Evolutionary conservation across 2,113 vertebrate species (phyloP).

Genomic region (Argyrosomus japonicus): DNA sequence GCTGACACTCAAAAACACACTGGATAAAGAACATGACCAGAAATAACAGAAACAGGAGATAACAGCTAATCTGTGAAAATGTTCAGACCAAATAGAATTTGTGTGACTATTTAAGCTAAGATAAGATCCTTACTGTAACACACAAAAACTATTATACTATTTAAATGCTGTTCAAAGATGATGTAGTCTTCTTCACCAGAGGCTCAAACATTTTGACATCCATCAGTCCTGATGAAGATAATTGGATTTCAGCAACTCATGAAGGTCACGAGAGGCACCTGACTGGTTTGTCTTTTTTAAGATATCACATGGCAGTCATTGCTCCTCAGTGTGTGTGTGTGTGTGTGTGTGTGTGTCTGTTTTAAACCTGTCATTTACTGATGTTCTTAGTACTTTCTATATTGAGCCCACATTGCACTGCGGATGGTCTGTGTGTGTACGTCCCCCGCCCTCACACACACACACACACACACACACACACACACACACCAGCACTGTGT

Average conservation of each 20-base stretch:
- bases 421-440: not conserved
- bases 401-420: not conserved
- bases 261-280: constrained; percentile 21
- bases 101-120: too few relatives aligned
- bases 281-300: not conserved
- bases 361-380: constrained; percentile 18
- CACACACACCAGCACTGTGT: not conserved
- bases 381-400: not conserved
- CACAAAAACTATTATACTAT: not conserved
- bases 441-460: too few relatives aligned
- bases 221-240: constrained; percentile 36
- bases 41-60: not conserved
- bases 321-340: not conserved
- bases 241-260: constrained; percentile 31
- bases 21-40: not conserved
- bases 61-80: not conserved
- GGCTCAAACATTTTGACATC: not conserved
- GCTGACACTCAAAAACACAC: not conserved
- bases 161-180: not conserved
- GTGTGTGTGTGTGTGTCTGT: constrained; percentile 6
- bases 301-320: constrained; percentile 26
- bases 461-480: not conserved
- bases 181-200: not conserved
- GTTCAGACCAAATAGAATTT: not conserved
- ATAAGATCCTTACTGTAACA: not conserved